phyloP scores from a whole-genome alignment of 53 echinoderm and acorn worm species.

The Crossaster papposus region DNA sequence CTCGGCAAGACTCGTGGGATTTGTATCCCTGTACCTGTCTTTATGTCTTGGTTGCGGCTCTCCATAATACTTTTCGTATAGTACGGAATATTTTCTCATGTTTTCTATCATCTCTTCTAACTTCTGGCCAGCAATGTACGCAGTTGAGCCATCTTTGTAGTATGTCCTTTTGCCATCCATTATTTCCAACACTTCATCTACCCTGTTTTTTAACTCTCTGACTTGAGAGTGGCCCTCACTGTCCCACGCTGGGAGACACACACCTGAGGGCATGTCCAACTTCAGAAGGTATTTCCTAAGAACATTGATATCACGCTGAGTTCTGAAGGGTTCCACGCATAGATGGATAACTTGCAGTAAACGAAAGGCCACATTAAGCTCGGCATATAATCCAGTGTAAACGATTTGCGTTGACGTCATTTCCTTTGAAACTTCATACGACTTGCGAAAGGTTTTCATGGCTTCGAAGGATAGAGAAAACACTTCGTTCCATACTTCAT shows the following conservation, averaged over 20 bases:
- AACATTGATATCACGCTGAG: constrained; percentile 4
- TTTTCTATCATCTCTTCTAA: constrained; percentile 35
- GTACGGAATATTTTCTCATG: background rate
- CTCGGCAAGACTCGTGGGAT: constrained; percentile 4
- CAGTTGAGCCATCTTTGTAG: constrained; percentile 56
- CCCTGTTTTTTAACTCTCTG: background rate
- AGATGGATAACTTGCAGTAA: constrained; percentile 35
- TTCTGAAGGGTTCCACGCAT: constrained; percentile 51
- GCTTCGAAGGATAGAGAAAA: constrained; percentile 32
- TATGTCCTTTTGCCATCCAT: constrained; percentile 52
- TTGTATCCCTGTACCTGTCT: background rate
- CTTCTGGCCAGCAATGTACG: constrained; percentile 13
- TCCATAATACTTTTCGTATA: constrained; percentile 53
- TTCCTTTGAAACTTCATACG: constrained; percentile 20
- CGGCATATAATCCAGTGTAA: constrained; percentile 34
- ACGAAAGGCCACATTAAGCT: constrained; percentile 48
- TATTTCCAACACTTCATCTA: constrained; percentile 22
- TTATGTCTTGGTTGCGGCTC: background rate
- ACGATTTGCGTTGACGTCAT: background rate
- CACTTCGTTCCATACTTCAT: background rate
- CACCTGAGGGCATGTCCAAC: background rate
- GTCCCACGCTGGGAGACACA: background rate
- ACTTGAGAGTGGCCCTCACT: constrained; percentile 4
- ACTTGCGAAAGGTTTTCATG: constrained; percentile 25
- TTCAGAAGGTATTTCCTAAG: background rate